Percentiles rank a stretch among this genome's conserved stretches.
phyloP scores from a whole-genome alignment of 1,140 invertebrate genomes.

The Drosophila bifasciata region DNA sequence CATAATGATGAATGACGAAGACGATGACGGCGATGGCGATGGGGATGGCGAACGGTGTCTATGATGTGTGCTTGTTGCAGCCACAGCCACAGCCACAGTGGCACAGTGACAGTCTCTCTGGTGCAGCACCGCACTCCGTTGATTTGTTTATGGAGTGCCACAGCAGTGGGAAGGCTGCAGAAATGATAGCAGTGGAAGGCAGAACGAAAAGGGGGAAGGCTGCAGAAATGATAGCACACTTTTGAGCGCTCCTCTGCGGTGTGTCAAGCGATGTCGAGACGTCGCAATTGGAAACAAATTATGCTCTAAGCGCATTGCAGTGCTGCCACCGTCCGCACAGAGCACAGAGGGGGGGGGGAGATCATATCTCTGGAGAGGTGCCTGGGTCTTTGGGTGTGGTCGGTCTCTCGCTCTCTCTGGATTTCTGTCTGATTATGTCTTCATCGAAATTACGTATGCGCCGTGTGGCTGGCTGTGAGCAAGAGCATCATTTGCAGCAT shows the following conservation, averaged over 20 bases:
- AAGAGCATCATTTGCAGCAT: slow-evolving; percentile 1
- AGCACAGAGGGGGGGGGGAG: too few species aligned
- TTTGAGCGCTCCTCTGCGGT: slow-evolving; percentile 23
- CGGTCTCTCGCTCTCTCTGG: slow-evolving; percentile 1
- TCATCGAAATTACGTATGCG: slow-evolving; percentile 40
- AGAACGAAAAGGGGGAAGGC: slow-evolving; percentile 17
- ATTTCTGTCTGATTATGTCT: slow-evolving; percentile 49
- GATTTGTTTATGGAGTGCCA: slow-evolving; percentile 70
- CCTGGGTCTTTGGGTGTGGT: too few species aligned
- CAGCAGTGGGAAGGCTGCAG: slow-evolving; percentile 14
- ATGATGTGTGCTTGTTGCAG: slow-evolving; percentile 55
- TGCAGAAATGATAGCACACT: slow-evolving; percentile 41
- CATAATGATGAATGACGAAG: slow-evolving; percentile 80
- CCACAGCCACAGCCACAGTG: slow-evolving; percentile 10
- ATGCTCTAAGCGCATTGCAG: slow-evolving; percentile 70
- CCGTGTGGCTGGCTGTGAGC: slow-evolving; percentile 8
- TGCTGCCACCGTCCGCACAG: background rate
- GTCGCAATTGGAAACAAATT: slow-evolving; percentile 79
- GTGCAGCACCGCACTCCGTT: slow-evolving; percentile 32
- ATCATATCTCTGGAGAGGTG: slow-evolving; percentile 2
- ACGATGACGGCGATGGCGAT: slow-evolving; percentile 46
- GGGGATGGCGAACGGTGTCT: slow-evolving; percentile 29
- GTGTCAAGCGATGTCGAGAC: slow-evolving; percentile 36
- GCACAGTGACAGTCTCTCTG: slow-evolving; percentile 1
- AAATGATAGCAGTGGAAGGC: slow-evolving; percentile 40